Evolutionary conservation across 2,113 vertebrate genomes (phyloP).

Genomic region (Gnathonemus echidnorhynchus): DNA sequence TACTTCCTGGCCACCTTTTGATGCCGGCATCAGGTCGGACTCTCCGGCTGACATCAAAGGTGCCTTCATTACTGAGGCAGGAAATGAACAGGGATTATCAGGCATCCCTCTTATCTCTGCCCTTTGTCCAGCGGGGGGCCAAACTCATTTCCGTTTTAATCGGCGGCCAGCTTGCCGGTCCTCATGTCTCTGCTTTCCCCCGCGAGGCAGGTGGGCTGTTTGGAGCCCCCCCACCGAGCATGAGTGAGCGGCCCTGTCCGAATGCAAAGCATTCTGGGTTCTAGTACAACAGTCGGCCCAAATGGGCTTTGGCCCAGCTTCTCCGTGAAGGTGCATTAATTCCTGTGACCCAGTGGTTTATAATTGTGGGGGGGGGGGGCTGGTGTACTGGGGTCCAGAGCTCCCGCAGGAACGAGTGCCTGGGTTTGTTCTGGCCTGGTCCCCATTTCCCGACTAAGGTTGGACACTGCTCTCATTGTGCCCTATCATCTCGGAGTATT

Average conservation of each 20-base stretch:
- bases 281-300: not conserved
- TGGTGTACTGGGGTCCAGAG: not conserved
- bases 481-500: not conserved
- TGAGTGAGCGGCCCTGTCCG: not conserved
- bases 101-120: not conserved
- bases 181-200: not conserved
- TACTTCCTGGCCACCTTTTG: not conserved
- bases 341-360: not conserved
- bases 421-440: not conserved
- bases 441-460: not conserved
- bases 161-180: not conserved
- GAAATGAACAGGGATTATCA: slow-evolving; percentile 9
- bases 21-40: not conserved
- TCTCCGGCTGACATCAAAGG: not conserved
- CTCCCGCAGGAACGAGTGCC: not conserved
- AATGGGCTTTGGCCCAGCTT: not conserved
- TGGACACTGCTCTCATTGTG: not conserved
- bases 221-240: not conserved
- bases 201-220: not conserved
- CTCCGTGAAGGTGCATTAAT: not conserved
- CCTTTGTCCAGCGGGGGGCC: not conserved
- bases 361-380: not conserved
- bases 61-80: not conserved
- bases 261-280: not conserved
- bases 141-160: slow-evolving; percentile 6